Evolutionary conservation across 2,113 vertebrate genomes (phyloP).

Genomic region (Scytalopus superciliaris): DNA sequence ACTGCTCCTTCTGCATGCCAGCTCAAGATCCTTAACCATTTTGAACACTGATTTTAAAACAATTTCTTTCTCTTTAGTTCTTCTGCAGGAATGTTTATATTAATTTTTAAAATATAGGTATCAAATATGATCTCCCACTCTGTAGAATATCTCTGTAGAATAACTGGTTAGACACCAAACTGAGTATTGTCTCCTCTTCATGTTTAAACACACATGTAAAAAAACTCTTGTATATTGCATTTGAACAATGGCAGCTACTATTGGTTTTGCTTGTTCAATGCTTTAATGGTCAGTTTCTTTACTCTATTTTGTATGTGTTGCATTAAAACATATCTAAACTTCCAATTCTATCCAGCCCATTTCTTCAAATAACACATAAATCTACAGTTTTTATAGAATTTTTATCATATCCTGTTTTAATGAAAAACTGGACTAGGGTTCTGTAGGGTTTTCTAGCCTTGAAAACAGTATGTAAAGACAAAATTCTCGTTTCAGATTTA

Average conservation of each 20-base stretch:
- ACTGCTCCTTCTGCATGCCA: background rate
- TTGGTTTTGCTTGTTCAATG: slow-evolving; percentile 48
- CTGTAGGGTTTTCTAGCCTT: background rate
- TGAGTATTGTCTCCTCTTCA: background rate
- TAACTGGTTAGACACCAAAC: background rate
- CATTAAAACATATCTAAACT: slow-evolving; percentile 44
- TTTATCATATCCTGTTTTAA: background rate
- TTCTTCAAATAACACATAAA: slow-evolving; percentile 48
- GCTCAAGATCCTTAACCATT: background rate
- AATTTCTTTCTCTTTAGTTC: background rate
- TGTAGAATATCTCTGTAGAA: too few species aligned
- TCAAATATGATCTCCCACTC: background rate
- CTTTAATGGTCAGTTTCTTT: slow-evolving; percentile 4
- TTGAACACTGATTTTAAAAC: background rate
- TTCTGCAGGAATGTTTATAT: background rate
- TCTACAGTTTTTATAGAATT: slow-evolving; percentile 2
- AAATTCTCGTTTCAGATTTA: slow-evolving; percentile 38
- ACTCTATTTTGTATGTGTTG: slow-evolving; percentile 10
- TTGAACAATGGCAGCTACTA: slow-evolving; percentile 38
- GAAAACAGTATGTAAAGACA: background rate
- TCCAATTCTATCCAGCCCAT: background rate
- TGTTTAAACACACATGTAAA: slow-evolving; percentile 23
- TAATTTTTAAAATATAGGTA: background rate
- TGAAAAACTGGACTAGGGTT: slow-evolving; percentile 2
- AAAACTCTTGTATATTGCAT: background rate